Conservation (phyloP, 2,888 invertebrate genomes). For the Drosophila tripunctata region DNA sequence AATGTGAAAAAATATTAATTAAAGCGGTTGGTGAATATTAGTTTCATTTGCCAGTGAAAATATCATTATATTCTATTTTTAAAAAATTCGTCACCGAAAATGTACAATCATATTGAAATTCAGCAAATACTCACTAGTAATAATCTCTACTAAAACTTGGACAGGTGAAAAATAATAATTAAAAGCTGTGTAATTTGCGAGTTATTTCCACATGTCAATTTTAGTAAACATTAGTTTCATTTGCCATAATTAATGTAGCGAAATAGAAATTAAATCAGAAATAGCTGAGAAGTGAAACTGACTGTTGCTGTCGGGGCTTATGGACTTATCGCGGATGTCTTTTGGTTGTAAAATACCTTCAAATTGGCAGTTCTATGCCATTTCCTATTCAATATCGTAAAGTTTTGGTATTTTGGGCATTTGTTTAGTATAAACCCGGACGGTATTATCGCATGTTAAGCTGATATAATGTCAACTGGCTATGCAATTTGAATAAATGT, state of each 20-base stretch:
- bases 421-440: not conserved
- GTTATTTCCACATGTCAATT: not conserved
- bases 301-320: slow-evolving; percentile 8
- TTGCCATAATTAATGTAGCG: not conserved
- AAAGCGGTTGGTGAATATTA: too few relatives aligned
- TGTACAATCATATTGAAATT: too few relatives aligned
- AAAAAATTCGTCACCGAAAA: too few relatives aligned
- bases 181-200: not conserved
- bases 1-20: too few relatives aligned
- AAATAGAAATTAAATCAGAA: not conserved
- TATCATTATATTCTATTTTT: too few relatives aligned
- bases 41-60: too few relatives aligned
- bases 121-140: too few relatives aligned
- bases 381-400: slow-evolving; percentile 19
- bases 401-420: slow-evolving; percentile 19
- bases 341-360: slow-evolving; percentile 10
- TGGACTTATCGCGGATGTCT: slow-evolving; percentile 1
- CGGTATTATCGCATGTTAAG: slow-evolving; percentile 61
- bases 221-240: not conserved
- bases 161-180: not conserved
- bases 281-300: not conserved
- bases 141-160: too few relatives aligned
- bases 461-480: slow-evolving; percentile 59
- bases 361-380: not conserved
- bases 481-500: slow-evolving; percentile 74